Conservation (phyloP, 2,113 vertebrate species). For the Meles meles region DNA sequence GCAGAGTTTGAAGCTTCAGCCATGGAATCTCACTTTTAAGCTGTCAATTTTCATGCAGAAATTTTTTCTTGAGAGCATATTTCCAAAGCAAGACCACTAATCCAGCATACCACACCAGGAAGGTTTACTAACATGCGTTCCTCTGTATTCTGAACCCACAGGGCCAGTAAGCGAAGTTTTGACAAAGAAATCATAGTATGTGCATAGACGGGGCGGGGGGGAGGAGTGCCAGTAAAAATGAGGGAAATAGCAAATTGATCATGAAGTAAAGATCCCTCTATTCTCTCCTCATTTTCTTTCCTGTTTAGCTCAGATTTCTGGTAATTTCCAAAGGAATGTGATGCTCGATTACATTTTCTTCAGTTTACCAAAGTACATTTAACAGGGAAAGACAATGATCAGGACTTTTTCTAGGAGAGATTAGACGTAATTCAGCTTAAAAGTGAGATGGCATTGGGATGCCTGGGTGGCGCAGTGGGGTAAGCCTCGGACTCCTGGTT, state of each 20-base stretch:
- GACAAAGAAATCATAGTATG: not conserved
- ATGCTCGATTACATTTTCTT: not conserved
- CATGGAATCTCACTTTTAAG: not conserved
- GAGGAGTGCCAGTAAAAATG: accelerated
- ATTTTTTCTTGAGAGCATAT: not conserved
- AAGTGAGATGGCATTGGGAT: not conserved
- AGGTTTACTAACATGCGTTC: not conserved
- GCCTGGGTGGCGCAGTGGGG: not conserved
- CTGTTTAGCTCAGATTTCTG: not conserved
- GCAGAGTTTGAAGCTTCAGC: not conserved
- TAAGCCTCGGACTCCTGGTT: not conserved
- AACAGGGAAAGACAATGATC: not conserved
- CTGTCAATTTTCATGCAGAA: not conserved
- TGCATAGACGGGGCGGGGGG: too few relatives aligned
- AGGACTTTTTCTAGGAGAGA: not conserved
- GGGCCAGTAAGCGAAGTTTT: not conserved
- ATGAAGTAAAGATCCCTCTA: not conserved
- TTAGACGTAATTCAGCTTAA: not conserved
- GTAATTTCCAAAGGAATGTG: not conserved
- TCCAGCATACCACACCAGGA: not conserved
- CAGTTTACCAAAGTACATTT: not conserved
- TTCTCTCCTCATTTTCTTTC: not conserved
- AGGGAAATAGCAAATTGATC: not conserved
- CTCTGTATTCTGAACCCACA: not conserved
- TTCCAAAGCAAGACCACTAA: not conserved